Evolutionary conservation across 2,113 vertebrate species (phyloP).

Genomic region (Antigone vipio): DNA sequence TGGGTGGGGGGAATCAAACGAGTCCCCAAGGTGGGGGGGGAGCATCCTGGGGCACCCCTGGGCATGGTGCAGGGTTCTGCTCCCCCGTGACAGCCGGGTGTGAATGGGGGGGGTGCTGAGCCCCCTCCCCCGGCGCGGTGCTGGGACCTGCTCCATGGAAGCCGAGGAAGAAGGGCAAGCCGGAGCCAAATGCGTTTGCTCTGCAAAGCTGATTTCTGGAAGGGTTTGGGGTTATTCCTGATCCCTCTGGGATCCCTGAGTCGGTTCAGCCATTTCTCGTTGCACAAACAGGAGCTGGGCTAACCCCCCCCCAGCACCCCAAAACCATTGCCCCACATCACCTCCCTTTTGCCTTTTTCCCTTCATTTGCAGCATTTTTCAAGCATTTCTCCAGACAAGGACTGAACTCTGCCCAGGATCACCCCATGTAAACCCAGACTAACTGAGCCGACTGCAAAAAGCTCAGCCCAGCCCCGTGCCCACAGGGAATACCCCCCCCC

Average conservation of each 20-base stretch:
- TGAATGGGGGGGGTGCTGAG: background rate
- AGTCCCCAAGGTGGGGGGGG: background rate
- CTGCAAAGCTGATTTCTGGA: rapidly evolving
- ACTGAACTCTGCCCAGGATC: background rate
- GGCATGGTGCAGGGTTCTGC: rapidly evolving
- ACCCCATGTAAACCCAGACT: rapidly evolving
- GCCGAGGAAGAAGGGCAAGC: rapidly evolving
- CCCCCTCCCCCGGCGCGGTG: rapidly evolving
- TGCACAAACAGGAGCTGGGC: background rate
- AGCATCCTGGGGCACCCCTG: rapidly evolving
- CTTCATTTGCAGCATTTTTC: background rate
- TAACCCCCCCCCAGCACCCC: background rate
- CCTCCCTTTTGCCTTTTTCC: background rate
- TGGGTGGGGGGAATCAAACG: rapidly evolving
- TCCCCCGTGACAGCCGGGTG: rapidly evolving
- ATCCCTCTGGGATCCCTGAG: rapidly evolving
- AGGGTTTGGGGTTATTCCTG: rapidly evolving
- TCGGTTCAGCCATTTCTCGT: rapidly evolving
- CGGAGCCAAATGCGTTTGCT: rapidly evolving
- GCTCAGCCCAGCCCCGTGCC: background rate
- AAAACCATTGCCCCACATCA: background rate
- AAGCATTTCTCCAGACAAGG: background rate
- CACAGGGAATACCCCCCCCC: background rate
- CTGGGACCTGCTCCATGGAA: rapidly evolving
- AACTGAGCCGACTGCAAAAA: background rate